Base-by-base conservation (phyloP, 1,140 invertebrate genomes). In the Megalonaias nervosa region DNA sequence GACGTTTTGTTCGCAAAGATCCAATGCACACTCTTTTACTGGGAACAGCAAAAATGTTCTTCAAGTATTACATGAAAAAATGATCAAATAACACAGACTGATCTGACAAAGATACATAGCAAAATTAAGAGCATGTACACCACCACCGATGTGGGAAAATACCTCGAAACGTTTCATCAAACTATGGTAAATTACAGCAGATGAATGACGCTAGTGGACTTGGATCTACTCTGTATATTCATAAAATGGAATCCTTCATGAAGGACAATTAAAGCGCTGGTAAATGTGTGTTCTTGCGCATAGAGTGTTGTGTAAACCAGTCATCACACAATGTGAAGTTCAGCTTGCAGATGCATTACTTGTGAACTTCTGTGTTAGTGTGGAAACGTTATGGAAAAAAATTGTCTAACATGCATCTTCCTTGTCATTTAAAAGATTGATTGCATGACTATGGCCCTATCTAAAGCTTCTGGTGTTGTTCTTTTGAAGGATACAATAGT, bases 1-100 rank as follows among this genome's bases (percentile, higher is more conserved):
- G 61, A 14, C 21, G 14, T 6, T 71, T 59, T 31, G 23, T 21
- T 60, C 56, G 59, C 1, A 55, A 65, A n/a, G 71, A 73, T 55
- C 71, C 71, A 21, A 73, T 73, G 71, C 71, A 72, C 23, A 73
- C 62, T 64, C 60, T 73, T 5, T 73, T 73, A 48, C n/a, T 73
- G 15, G 71, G 71, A 73, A 73, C 71, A 38, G 61, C 71, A 56
- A 73, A 73, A 64, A 69, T 19, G 31, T 38, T 61, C 65, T 73
- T 73, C 38, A 55, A 57, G 26, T 6, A 48, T 17, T 73, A 62
- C 38, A 21, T 71, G 17, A 59, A 73, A 2, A n/a, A 38, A 38
- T 19, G 71, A 15, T 6, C 14, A 21, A 17, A 15, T 73, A 3
- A 38, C 21, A n/a, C 26, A 23, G 65, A 19, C 15, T 21, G 13